A percentile compares a stretch with the other conserved stretches of the same genome.
These are phyloP conservation scores for Mechanitis mazaeus DNA, from an alignment of 2,888 invertebrate species.

Conservation along the genomic window DNA sequence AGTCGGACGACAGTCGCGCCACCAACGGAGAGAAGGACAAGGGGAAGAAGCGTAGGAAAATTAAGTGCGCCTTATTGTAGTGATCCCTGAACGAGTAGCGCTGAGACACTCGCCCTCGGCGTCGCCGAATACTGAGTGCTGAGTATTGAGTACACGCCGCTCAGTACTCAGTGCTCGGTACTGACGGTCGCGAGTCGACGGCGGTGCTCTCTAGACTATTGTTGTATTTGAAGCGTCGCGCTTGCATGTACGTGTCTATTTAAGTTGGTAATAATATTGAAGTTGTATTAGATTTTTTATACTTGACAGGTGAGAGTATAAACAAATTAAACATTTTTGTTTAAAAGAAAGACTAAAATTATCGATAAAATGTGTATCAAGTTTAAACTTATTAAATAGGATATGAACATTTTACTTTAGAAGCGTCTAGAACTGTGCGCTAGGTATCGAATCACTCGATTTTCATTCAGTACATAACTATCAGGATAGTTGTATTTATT, in stretches of 20 bases:
- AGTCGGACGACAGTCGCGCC: constrained; percentile 94
- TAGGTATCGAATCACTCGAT: not conserved
- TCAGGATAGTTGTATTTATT: constrained; percentile 56
- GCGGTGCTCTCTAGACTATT: constrained; percentile 42
- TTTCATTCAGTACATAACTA: constrained; percentile 17
- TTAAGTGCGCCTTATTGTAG: constrained; percentile 94
- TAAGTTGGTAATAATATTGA: constrained; percentile 23
- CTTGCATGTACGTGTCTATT: constrained; percentile 50
- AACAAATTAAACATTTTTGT: not conserved
- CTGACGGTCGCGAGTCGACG: constrained; percentile 33
- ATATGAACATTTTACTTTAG: constrained; percentile 5
- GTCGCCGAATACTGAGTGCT: constrained; percentile 56
- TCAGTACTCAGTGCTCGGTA: constrained; percentile 42
- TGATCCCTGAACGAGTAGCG: constrained; percentile 14
- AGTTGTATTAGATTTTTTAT: constrained; percentile 14
- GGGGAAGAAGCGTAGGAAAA: constrained; percentile 91
- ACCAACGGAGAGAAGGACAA: constrained; percentile 89
- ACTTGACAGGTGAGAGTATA: constrained; percentile 1
- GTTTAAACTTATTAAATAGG: too few species aligned
- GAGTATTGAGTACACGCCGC: constrained; percentile 34
- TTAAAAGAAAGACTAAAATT: not conserved
- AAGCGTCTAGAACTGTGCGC: not conserved
- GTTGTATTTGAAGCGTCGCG: constrained; percentile 44
- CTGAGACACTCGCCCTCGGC: constrained; percentile 40
- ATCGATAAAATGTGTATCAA: too few species aligned